Evolutionary conservation across 2,113 vertebrate genomes (phyloP).

Genomic region (Misgurnus anguillicaudatus): DNA sequence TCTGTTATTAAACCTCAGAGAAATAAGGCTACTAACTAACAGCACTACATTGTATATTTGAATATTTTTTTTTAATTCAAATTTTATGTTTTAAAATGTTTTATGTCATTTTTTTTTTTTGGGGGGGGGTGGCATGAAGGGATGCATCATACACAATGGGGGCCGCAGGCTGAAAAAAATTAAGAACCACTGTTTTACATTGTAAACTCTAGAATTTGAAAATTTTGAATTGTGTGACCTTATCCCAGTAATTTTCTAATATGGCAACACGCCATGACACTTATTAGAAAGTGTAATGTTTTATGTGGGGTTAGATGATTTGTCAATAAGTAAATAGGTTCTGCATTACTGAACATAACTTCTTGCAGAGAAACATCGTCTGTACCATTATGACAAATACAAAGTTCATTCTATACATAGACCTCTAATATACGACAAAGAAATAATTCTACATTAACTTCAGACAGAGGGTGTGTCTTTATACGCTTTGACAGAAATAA

Average conservation of each 20-base stretch:
- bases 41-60: no score
- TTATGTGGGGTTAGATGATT: not conserved
- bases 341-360: not conserved
- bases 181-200: no score
- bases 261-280: not conserved
- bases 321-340: not conserved
- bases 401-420: not conserved
- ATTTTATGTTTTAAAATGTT: no score
- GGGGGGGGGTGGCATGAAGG: no score
- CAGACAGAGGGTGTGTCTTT: constrained; percentile 69
- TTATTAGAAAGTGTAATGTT: not conserved
- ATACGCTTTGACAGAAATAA: constrained; percentile 60
- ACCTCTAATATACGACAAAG: not conserved
- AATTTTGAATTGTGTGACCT: not conserved
- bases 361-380: not conserved
- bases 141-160: no score
- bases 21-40: no score
- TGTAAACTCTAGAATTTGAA: not conserved
- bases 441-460: constrained; percentile 18
- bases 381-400: not conserved
- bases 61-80: no score
- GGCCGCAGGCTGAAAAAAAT: no score
- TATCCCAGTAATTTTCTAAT: not conserved
- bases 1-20: no score
- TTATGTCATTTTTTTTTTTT: no score